These are phyloP conservation scores for Saturnia pavonia DNA, from an alignment of 2,888 invertebrate genomes.

Conservation along the genomic window DNA sequence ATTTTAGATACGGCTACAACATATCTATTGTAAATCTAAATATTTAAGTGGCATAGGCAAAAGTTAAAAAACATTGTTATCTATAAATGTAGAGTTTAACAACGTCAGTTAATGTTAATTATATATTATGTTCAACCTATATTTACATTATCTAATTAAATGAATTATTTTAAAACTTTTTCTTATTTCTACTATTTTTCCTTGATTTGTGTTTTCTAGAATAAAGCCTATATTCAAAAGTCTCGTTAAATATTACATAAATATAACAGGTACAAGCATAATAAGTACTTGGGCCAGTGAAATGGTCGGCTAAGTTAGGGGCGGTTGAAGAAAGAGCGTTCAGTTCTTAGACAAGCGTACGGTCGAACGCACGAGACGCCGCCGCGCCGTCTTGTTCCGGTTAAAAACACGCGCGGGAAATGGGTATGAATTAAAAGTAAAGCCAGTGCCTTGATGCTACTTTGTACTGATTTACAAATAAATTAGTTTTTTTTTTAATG, in stretches of 20 bases:
- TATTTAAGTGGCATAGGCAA: background rate
- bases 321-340: constrained; percentile 27
- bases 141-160: background rate
- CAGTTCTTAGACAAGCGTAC: constrained; percentile 66
- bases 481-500: constrained; percentile 32
- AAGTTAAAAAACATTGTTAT: background rate
- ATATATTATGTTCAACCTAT: background rate
- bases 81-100: background rate
- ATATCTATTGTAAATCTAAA: background rate
- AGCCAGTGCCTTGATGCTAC: constrained; percentile 43
- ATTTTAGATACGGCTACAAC: background rate
- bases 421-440: constrained; percentile 46
- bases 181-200: background rate
- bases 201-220: background rate
- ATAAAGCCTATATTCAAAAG: background rate
- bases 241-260: background rate
- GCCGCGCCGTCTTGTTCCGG: constrained; percentile 34
- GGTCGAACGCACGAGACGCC: constrained; percentile 47
- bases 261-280: background rate
- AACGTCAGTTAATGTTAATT: background rate
- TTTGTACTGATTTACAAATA: constrained; percentile 37
- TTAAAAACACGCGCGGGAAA: constrained; percentile 49
- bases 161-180: background rate
- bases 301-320: constrained; percentile 15
- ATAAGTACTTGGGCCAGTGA: background rate